phyloP scores from a whole-genome alignment of 1,140 invertebrate genomes.

The Pachypsylla venusta region DNA sequence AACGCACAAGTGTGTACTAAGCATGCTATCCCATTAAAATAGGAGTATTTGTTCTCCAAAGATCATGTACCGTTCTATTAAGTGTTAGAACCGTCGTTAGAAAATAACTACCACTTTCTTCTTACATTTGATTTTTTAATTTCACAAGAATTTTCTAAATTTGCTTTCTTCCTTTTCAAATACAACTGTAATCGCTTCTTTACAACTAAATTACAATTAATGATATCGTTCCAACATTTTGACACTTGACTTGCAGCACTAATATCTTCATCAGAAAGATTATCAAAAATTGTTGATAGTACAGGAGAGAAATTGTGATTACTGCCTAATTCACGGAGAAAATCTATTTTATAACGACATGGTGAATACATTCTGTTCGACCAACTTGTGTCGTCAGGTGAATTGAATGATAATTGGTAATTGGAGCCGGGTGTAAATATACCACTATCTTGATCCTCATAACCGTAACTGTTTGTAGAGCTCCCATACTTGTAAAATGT shows the following conservation, averaged over 20 bases:
- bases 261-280: conserved; percentile 24
- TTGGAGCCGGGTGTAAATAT: neutral
- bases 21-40: too few relatives aligned
- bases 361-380: neutral
- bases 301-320: neutral
- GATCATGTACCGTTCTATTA: too few relatives aligned
- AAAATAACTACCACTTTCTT: neutral
- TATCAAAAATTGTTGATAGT: conserved; percentile 21
- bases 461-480: too few relatives aligned
- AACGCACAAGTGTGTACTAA: too few relatives aligned
- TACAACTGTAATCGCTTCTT: conserved; percentile 17
- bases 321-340: neutral
- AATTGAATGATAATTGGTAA: neutral
- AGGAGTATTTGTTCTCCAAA: too few relatives aligned
- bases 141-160: conserved; percentile 12
- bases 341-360: neutral
- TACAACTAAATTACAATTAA: conserved; percentile 15
- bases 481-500: too few relatives aligned
- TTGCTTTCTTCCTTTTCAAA: conserved; percentile 12
- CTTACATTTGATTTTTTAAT: conserved; percentile 14
- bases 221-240: conserved; percentile 23
- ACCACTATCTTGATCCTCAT: neutral
- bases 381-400: neutral
- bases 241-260: conserved; percentile 22
- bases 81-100: neutral